Conservation (phyloP, 2,888 invertebrate genomes). For the Andricus curvator region DNA sequence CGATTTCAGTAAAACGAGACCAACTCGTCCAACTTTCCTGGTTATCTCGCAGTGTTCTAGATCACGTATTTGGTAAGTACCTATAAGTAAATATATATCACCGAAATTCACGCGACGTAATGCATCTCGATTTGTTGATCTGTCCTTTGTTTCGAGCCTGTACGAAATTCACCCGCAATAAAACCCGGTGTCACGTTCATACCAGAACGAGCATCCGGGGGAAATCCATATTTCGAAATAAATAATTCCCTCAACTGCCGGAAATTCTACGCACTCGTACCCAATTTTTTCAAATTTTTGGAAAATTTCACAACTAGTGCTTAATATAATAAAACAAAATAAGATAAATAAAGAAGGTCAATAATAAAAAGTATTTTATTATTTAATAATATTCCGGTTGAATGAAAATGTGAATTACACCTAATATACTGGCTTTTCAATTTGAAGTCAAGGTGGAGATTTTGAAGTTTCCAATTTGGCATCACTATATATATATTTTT, state of each 20-base stretch:
- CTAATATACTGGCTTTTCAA: too few relatives aligned
- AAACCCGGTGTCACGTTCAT: not conserved
- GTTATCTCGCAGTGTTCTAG: not conserved
- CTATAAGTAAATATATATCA: not conserved
- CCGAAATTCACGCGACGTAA: slow-evolving; percentile 7
- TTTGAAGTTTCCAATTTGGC: too few relatives aligned
- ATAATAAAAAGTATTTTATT: too few relatives aligned
- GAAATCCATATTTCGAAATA: not conserved
- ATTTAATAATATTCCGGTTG: too few relatives aligned
- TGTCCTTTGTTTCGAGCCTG: slow-evolving; percentile 4
- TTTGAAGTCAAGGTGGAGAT: too few relatives aligned
- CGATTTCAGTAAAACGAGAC: slow-evolving; percentile 35
- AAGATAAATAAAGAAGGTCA: too few relatives aligned
- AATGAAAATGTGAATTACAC: too few relatives aligned
- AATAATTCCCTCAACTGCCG: slow-evolving; percentile 4
- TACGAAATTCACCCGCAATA: not conserved
- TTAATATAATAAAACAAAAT: too few relatives aligned
- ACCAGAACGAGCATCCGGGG: not conserved
- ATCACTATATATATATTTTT: too few relatives aligned
- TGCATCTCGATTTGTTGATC: slow-evolving; percentile 9
- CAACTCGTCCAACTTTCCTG: slow-evolving; percentile 25
- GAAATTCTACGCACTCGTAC: not conserved
- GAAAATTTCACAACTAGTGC: not conserved
- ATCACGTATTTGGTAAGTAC: slow-evolving; percentile 23
- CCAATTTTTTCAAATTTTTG: not conserved